Evolutionary conservation across 1,140 invertebrate species (phyloP).

Genomic region (Marisa cornuarietis): DNA sequence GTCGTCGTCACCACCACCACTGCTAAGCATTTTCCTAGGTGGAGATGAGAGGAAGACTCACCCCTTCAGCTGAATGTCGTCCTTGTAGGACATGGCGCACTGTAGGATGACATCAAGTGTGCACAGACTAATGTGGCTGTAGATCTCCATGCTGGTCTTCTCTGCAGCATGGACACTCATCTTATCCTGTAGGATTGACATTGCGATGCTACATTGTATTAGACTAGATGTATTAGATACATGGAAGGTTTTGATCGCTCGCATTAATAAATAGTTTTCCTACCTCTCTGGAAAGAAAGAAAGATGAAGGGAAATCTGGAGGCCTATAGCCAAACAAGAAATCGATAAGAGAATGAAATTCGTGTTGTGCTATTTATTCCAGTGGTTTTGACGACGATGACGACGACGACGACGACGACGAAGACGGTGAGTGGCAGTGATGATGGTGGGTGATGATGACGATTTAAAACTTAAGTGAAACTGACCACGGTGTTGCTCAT

Average conservation of each 20-base stretch:
- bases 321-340: too few relatives aligned
- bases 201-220: background rate
- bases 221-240: background rate
- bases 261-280: background rate
- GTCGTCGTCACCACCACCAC: too few relatives aligned
- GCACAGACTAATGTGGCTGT: conserved; percentile 24
- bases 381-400: too few relatives aligned
- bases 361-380: too few relatives aligned
- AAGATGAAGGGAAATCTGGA: background rate
- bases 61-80: conserved; percentile 37
- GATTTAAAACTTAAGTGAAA: too few relatives aligned
- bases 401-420: too few relatives aligned
- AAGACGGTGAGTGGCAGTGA: too few relatives aligned
- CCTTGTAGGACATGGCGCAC: conserved; percentile 42
- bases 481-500: too few relatives aligned
- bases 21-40: too few relatives aligned
- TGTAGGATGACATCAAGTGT: conserved; percentile 46
- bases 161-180: background rate
- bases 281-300: background rate
- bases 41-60: conserved; percentile 5
- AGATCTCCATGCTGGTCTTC: conserved; percentile 35
- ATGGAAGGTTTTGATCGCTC: background rate
- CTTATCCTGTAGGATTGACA: conserved; percentile 19
- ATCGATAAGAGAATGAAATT: background rate
- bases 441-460: too few relatives aligned